Conservation (phyloP, 2,113 vertebrate genomes). For the Nibea coibor region DNA sequence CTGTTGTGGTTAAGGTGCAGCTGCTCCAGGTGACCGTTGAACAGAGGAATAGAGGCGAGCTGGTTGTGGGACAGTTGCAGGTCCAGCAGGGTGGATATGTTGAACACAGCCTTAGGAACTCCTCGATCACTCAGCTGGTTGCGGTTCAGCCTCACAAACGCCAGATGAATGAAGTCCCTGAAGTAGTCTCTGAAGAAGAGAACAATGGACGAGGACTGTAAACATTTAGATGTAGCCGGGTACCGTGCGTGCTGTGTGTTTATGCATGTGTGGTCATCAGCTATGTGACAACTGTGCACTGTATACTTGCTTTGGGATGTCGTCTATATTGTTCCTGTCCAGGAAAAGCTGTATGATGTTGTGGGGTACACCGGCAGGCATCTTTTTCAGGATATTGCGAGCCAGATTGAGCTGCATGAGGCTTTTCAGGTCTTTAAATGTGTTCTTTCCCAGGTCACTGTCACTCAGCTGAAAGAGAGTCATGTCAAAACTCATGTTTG, state of each 20-base stretch:
- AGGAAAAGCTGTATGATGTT: conserved; percentile 94
- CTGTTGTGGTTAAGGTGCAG: conserved; percentile 96
- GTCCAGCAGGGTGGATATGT: conserved; percentile 92
- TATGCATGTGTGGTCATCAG: neutral
- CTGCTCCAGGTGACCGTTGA: conserved; percentile 91
- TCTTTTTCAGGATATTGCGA: conserved; percentile 91
- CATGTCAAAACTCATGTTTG: neutral
- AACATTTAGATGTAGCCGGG: neutral
- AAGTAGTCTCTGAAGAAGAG: conserved; percentile 86
- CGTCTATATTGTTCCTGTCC: conserved; percentile 93
- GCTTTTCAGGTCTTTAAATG: conserved; percentile 92
- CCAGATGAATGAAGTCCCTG: conserved; percentile 88
- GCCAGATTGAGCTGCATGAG: conserved; percentile 97
- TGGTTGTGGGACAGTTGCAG: conserved; percentile 96
- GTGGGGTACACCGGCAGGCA: conserved; percentile 90
- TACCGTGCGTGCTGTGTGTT: neutral
- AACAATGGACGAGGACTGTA: neutral
- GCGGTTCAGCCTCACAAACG: conserved; percentile 94
- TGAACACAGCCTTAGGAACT: conserved; percentile 92
- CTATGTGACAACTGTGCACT: neutral
- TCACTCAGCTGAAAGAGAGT: conserved; percentile 83
- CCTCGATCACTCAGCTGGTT: conserved; percentile 94
- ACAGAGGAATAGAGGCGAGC: conserved; percentile 88
- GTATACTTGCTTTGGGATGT: conserved; percentile 87
- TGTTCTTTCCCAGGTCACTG: conserved; percentile 88